These are phyloP conservation scores for Zoroaster sp. DNA, from an alignment of 53 echinoderm and acorn worm genomes.

Conservation along the genomic window DNA sequence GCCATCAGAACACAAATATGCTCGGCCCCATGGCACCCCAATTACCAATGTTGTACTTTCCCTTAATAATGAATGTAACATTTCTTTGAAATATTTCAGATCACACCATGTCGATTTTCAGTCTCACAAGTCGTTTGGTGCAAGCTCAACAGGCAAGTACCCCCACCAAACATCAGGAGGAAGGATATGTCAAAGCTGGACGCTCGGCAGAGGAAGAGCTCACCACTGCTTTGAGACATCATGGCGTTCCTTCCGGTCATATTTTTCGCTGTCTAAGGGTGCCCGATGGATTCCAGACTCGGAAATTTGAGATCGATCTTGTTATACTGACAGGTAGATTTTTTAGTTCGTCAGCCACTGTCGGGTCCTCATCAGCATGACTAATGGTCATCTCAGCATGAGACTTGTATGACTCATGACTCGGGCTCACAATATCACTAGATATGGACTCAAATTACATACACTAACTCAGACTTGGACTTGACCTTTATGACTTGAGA, in stretches of 20 bases:
- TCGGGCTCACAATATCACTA: neutral
- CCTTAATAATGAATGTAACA: too few species aligned
- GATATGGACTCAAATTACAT: too few species aligned
- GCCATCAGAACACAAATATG: too few species aligned
- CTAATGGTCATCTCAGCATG: neutral
- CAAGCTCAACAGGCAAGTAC: slow-evolving; percentile 87
- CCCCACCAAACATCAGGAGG: slow-evolving; percentile 74
- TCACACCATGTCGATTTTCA: slow-evolving; percentile 65
- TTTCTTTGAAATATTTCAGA: too few species aligned
- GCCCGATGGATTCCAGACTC: slow-evolving; percentile 89
- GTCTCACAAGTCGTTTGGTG: slow-evolving; percentile 76
- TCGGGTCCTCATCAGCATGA: too few species aligned
- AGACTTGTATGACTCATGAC: too few species aligned
- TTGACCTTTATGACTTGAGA: too few species aligned
- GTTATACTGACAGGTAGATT: slow-evolving; percentile 84
- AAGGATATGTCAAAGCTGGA: slow-evolving; percentile 76
- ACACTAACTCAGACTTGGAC: too few species aligned
- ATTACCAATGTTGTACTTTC: too few species aligned
- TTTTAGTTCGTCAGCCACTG: too few species aligned
- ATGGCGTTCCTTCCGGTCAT: slow-evolving; percentile 62
- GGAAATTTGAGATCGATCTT: slow-evolving; percentile 87
- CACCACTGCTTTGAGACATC: slow-evolving; percentile 56
- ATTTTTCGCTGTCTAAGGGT: slow-evolving; percentile 84
- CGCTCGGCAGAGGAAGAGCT: slow-evolving; percentile 83
- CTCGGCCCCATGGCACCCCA: too few species aligned